Evolutionary conservation across 2,888 invertebrate species (phyloP), one percentile per base, ranked within the genome.

Genomic region (Cheilosia urbana): DNA sequence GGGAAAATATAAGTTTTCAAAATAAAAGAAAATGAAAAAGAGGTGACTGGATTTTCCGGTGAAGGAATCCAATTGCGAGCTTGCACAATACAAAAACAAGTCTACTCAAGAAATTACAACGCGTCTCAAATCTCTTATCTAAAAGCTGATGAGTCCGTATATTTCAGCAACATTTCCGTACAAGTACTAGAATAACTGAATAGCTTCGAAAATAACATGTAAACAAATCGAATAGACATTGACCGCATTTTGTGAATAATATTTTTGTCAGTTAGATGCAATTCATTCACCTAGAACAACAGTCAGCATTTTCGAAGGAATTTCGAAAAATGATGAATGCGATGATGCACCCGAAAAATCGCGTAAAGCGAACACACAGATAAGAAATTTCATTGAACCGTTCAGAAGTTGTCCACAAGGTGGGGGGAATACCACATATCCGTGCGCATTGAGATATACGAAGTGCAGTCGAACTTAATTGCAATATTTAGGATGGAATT

Each of bases 1-100:
- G 65, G 37, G 65, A 65, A 65, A 65, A 65, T 37, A 19, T 15
- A 4, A 21, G n/a, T 37, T n/a, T 51, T 47, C 17, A 24, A 47
- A 17, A 19, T 47, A 17, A 47, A 47, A 47, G 17, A 2, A 17
- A 47, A n/a, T 0, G 6, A 17, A 47, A 47, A 47, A 19, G 6
- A 45, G 1, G 9, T 7, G 19, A 47, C 17, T 9, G 9, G 6
- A 19, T 19, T 19, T 47, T 47, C 17, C 17, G 19, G 9, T 19
- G 17, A 47, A 47, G 47, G 47, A 3, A 19, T 15, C 45, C 13
- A 37, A 37, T 45, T 45, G 45, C 45, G 15, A 45, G 6, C 5
- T 4, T 4, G 37, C 37, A 4, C 11, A 37, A 37, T 4, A 11
- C 37, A 3, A 37, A 37, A 37, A 37, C 37, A 37, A 37, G 37